Percentiles rank a stretch among this genome's conserved stretches.
phyloP scores from a whole-genome alignment of 2,113 vertebrate genomes.

The Oreochromis aureus region DNA sequence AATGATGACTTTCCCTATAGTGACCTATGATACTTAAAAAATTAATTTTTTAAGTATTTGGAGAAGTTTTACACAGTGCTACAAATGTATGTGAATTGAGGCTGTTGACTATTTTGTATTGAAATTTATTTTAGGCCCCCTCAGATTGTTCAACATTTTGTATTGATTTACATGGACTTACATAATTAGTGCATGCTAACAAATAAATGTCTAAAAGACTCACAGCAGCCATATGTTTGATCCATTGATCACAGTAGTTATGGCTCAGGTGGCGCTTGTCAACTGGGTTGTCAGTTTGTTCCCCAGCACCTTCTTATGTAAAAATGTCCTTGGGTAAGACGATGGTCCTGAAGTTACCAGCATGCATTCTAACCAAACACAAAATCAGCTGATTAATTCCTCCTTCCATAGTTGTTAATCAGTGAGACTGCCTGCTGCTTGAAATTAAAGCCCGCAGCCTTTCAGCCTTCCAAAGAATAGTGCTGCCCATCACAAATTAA shows the following conservation, averaged over 20 bases:
- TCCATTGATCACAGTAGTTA: neutral
- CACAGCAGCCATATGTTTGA: neutral
- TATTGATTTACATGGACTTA: neutral
- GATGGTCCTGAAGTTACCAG: neutral
- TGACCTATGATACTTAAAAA: neutral
- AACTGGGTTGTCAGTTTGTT: neutral
- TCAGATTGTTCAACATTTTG: neutral
- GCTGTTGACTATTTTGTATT: neutral
- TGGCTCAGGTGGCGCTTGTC: neutral
- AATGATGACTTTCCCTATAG: neutral
- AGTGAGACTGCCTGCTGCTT: neutral
- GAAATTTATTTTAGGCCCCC: neutral
- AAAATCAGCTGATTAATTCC: constrained; percentile 4
- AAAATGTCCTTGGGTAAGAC: neutral
- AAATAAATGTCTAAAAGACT: neutral
- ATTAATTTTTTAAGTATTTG: neutral
- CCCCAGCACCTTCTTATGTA: neutral
- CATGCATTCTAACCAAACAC: neutral
- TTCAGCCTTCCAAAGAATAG: neutral
- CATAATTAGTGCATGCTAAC: neutral
- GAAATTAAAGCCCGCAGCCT: neutral
- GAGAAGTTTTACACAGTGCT: neutral
- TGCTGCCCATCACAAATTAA: neutral
- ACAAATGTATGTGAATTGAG: neutral
- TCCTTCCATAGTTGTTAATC: neutral